phyloP scores from a whole-genome alignment of 2,888 invertebrate species.

The Antitype chi region DNA sequence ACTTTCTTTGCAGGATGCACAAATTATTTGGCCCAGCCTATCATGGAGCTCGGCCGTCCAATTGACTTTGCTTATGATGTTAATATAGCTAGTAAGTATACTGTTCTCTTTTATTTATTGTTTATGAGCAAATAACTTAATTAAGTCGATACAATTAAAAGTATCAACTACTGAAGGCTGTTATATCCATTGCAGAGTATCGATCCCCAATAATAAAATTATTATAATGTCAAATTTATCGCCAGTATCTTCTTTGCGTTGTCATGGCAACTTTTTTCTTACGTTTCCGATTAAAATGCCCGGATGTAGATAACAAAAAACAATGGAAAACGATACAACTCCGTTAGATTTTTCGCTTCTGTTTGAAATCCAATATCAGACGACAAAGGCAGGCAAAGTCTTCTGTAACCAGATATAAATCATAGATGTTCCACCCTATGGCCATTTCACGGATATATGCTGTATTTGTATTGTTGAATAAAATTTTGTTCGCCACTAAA shows the following conservation, averaged over 20 bases:
- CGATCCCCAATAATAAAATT: not conserved
- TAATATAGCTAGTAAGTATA: conserved; percentile 85
- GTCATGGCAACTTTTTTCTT: not conserved
- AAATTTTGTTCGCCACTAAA: not conserved
- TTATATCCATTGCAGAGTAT: not conserved
- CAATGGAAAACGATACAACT: not conserved
- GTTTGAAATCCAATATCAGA: conserved; percentile 31
- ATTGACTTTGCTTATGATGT: conserved; percentile 83
- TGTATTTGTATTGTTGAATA: not conserved
- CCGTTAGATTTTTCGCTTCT: conserved; percentile 2
- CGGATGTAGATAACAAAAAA: not conserved
- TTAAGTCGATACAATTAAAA: not conserved
- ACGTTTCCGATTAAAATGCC: not conserved
- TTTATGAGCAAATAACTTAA: not conserved
- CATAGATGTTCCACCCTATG: not conserved
- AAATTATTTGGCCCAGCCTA: conserved; percentile 84
- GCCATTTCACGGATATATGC: not conserved
- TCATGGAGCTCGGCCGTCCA: conserved; percentile 75
- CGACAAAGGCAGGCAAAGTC: conserved; percentile 26
- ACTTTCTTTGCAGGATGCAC: conserved; percentile 84
- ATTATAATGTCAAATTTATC: not conserved
- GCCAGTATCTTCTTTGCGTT: not conserved
- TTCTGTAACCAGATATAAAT: conserved; percentile 38
- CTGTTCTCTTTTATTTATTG: not conserved
- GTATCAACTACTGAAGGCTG: not conserved